phyloP scores from a whole-genome alignment of 2,888 invertebrate genomes.

The Fabriciana adippe region DNA sequence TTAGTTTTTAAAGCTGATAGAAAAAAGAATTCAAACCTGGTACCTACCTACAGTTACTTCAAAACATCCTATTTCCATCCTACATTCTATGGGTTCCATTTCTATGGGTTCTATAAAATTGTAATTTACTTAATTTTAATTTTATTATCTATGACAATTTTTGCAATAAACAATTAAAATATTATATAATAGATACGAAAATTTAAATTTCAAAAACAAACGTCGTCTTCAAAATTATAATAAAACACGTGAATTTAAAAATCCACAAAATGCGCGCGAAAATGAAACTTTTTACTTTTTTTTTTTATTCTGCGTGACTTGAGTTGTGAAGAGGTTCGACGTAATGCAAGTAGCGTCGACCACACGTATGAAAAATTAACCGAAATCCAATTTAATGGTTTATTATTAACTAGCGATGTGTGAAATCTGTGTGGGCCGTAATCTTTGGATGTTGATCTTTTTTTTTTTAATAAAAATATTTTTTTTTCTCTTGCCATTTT shows the following conservation, averaged over 20 bases:
- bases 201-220: neutral
- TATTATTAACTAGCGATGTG: slow-evolving; percentile 57
- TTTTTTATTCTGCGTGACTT: slow-evolving; percentile 57
- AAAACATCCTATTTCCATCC: no score
- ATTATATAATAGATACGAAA: neutral
- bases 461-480: slow-evolving; percentile 16
- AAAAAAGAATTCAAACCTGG: no score
- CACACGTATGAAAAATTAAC: slow-evolving; percentile 62
- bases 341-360: slow-evolving; percentile 71
- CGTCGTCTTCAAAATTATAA: slow-evolving; percentile 1
- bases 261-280: slow-evolving; percentile 29
- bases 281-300: slow-evolving; percentile 22
- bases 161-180: no score
- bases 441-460: slow-evolving; percentile 34
- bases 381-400: slow-evolving; percentile 70
- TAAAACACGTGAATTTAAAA: slow-evolving; percentile 15
- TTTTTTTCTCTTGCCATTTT: slow-evolving; percentile 9
- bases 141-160: no score
- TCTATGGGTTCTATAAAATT: no score
- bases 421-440: slow-evolving; percentile 43
- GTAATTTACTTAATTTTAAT: no score
- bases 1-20: no score
- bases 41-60: no score
- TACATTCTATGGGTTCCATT: no score
- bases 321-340: slow-evolving; percentile 63